phyloP scores from a whole-genome alignment of 2,888 invertebrate species.

The Tipula confusa region DNA sequence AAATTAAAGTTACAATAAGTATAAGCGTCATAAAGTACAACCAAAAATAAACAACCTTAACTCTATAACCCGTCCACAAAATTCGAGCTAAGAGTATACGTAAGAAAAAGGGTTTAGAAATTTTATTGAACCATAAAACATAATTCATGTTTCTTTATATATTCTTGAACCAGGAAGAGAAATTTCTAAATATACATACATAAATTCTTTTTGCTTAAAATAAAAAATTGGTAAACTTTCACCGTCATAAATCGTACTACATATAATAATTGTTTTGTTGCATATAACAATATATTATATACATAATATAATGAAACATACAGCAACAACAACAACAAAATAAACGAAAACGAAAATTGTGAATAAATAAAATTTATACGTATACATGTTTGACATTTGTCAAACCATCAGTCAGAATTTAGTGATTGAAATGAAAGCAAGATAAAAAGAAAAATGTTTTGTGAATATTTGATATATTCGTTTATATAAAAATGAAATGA shows the following conservation, averaged over 20 bases:
- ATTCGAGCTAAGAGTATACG: not conserved
- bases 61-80: not conserved
- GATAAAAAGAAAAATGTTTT: not conserved
- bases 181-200: not conserved
- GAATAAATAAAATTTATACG: not conserved
- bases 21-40: not conserved
- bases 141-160: not conserved
- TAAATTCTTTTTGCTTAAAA: not conserved
- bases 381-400: constrained; percentile 12
- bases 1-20: not conserved
- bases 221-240: not conserved
- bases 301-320: not conserved
- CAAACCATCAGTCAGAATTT: constrained; percentile 25
- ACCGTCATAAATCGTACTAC: constrained; percentile 3
- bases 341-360: constrained; percentile 20
- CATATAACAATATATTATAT: not conserved
- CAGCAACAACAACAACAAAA: not conserved
- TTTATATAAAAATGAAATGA: not conserved
- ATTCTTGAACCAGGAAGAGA: constrained; percentile 20
- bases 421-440: constrained; percentile 25
- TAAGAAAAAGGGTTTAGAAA: not conserved
- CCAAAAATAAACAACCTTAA: not conserved
- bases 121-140: constrained; percentile 12
- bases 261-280: constrained; percentile 25
- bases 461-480: not conserved